phyloP scores from a whole-genome alignment of 1,140 invertebrate genomes.

The Anoplolepis gracilipes region DNA sequence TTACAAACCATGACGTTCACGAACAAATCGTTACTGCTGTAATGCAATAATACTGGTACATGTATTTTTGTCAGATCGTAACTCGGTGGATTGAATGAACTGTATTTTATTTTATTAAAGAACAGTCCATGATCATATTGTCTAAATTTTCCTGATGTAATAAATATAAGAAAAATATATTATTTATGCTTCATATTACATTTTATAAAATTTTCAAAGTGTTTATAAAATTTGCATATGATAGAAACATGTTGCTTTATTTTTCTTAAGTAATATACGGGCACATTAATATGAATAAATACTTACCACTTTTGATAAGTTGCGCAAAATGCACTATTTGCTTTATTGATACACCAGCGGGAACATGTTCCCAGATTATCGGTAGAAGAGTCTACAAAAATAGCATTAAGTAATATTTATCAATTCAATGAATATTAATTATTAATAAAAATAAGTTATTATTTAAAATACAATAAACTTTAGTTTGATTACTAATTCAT shows the following conservation, averaged over 20 bases:
- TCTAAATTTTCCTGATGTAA: constrained; percentile 85
- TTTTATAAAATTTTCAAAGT: constrained; percentile 6
- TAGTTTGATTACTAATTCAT: background rate
- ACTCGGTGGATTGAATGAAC: constrained; percentile 84
- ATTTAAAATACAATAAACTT: background rate
- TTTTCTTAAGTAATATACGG: background rate
- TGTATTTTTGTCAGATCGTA: constrained; percentile 88
- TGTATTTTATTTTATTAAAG: constrained; percentile 86
- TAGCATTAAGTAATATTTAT: constrained; percentile 57
- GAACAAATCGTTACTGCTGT: constrained; percentile 89
- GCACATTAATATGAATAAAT: background rate
- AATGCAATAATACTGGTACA: constrained; percentile 89
- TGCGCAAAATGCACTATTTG: constrained; percentile 93
- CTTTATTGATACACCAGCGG: constrained; percentile 92
- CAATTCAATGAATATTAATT: too few relatives aligned
- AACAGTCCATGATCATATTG: constrained; percentile 89
- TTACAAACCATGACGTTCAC: constrained; percentile 70
- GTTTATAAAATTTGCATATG: background rate
- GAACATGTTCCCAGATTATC: constrained; percentile 91
- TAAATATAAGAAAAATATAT: background rate
- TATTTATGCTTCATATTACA: background rate
- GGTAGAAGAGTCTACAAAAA: constrained; percentile 89
- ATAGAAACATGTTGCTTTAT: background rate
- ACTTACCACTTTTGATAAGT: constrained; percentile 86
- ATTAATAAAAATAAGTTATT: background rate